Percentiles rank a stretch among this genome's conserved stretches.
These are phyloP conservation scores for Pseudococcus longispinus DNA, from an alignment of 2,888 invertebrate genomes.

Conservation along the genomic window DNA sequence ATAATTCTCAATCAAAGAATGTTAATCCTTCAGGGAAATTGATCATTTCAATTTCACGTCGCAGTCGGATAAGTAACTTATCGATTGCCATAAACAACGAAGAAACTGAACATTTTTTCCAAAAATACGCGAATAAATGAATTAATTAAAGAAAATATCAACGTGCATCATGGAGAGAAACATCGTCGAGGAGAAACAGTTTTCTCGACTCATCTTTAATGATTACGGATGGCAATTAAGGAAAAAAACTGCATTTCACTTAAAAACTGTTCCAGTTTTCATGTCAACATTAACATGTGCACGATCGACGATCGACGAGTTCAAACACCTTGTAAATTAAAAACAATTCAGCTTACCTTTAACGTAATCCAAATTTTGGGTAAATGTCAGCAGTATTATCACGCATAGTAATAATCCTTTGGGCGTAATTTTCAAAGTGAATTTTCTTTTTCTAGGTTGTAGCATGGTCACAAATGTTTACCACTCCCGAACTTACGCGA, in stretches of 20 bases:
- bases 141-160: slow-evolving; percentile 25
- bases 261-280: slow-evolving; percentile 42
- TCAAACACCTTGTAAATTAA: not conserved
- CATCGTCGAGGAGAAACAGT: not conserved
- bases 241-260: slow-evolving; percentile 39
- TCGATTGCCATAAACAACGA: not conserved
- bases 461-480: slow-evolving; percentile 54
- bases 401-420: slow-evolving; percentile 53
- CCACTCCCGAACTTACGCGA: slow-evolving; percentile 50
- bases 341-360: slow-evolving; percentile 48
- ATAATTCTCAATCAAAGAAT: not conserved
- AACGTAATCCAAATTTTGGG: slow-evolving; percentile 53
- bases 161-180: not conserved
- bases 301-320: not conserved
- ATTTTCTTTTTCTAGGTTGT: slow-evolving; percentile 54
- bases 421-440: slow-evolving; percentile 51
- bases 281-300: slow-evolving; percentile 32
- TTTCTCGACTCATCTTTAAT: slow-evolving; percentile 37
- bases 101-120: not conserved
- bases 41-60: not conserved
- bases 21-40: not conserved
- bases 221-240: slow-evolving; percentile 37
- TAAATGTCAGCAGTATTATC: slow-evolving; percentile 54
- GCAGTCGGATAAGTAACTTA: not conserved
- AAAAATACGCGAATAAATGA: not conserved